phyloP scores from a whole-genome alignment of 2,113 vertebrate species.

The Alaudala cheleensis region DNA sequence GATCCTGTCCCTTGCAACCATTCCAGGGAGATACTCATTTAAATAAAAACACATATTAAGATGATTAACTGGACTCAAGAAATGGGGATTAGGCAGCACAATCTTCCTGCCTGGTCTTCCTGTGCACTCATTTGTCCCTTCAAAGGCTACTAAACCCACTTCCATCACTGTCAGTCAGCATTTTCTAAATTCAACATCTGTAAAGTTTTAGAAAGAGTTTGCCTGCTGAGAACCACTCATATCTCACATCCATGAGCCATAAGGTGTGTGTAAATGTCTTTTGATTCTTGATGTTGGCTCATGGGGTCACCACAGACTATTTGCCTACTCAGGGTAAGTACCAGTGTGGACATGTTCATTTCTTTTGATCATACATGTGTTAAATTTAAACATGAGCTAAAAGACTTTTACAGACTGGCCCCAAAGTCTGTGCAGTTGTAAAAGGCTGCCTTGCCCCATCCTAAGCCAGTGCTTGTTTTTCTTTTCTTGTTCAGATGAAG shows the following conservation, averaged over 20 bases:
- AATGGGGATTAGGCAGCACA: not conserved
- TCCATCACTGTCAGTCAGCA: not conserved
- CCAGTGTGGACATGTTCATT: not conserved
- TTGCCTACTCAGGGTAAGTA: not conserved
- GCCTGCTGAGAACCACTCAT: not conserved
- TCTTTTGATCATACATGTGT: not conserved
- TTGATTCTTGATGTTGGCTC: not conserved
- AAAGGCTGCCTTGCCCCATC: not conserved
- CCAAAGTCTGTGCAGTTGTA: not conserved
- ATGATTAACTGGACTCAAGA: not conserved
- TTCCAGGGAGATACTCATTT: not conserved
- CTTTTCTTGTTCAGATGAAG: slow-evolving; percentile 76
- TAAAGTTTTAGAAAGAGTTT: not conserved
- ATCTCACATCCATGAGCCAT: not conserved
- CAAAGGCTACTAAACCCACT: not conserved
- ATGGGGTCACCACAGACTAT: not conserved
- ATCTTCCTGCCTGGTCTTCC: not conserved
- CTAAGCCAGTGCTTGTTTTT: not conserved
- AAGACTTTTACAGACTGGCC: not conserved
- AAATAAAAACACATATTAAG: fast-evolving
- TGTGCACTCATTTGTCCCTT: not conserved
- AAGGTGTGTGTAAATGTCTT: not conserved
- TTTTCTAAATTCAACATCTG: not conserved
- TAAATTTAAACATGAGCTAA: not conserved
- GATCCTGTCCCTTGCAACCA: not conserved